phyloP scores from a whole-genome alignment of 2,113 vertebrate genomes.

The Dendrocopos noguchii region DNA sequence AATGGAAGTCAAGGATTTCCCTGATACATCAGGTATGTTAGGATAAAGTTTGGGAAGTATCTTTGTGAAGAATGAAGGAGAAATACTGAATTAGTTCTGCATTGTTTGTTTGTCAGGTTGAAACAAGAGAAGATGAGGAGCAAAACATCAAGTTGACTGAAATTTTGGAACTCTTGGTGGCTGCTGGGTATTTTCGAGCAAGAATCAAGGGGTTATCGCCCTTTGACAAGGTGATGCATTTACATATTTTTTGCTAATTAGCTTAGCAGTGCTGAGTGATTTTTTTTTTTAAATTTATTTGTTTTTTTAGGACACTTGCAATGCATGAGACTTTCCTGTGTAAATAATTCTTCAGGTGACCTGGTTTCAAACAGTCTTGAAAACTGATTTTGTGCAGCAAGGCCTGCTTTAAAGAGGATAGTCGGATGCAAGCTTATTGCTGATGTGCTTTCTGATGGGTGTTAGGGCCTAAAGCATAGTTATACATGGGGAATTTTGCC shows the following conservation, averaged over 20 bases:
- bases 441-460: not conserved
- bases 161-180: slow-evolving; percentile 95
- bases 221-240: slow-evolving; percentile 90
- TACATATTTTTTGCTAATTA: not conserved
- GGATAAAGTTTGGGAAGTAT: not conserved
- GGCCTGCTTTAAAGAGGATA: not conserved
- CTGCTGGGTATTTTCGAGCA: slow-evolving; percentile 96
- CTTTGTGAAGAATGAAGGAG: not conserved
- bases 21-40: accelerated
- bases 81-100: not conserved
- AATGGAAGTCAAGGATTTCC: not conserved
- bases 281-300: not conserved
- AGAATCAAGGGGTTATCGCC: slow-evolving; percentile 95
- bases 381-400: not conserved
- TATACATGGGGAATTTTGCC: not conserved
- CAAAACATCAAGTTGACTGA: slow-evolving; percentile 91
- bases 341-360: not conserved
- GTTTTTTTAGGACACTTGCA: not conserved
- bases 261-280: not conserved
- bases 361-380: not conserved
- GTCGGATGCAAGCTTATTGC: not conserved
- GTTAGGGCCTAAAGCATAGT: not conserved
- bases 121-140: slow-evolving; percentile 96
- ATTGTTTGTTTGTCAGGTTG: slow-evolving; percentile 80
- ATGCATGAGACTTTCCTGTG: not conserved